phyloP scores from a whole-genome alignment of 1,140 invertebrate species.

The Acromyrmex heyeri region DNA sequence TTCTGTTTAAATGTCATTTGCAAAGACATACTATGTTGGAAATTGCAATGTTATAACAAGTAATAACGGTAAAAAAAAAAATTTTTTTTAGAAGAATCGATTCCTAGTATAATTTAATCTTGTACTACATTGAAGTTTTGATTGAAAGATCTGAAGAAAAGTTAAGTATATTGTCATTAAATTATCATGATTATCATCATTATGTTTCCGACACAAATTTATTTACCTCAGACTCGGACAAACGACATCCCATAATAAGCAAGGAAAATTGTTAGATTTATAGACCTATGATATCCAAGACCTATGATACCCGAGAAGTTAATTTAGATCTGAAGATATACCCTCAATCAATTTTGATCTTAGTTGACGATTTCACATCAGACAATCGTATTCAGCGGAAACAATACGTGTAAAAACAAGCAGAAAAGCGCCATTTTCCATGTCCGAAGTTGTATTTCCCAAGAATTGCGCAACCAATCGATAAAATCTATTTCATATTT shows the following conservation, averaged over 20 bases:
- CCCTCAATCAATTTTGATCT: slow-evolving; percentile 16
- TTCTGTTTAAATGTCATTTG: not conserved
- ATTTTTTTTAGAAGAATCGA: not conserved
- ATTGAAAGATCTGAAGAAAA: not conserved
- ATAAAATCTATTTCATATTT: slow-evolving; percentile 3
- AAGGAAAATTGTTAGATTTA: slow-evolving; percentile 18
- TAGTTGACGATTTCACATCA: slow-evolving; percentile 15
- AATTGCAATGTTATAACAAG: not conserved
- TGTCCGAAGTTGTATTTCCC: not conserved
- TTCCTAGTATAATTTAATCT: not conserved
- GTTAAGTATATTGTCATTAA: not conserved
- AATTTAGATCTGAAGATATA: slow-evolving; percentile 4
- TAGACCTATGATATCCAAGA: not conserved
- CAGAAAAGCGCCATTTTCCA: not conserved
- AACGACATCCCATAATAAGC: slow-evolving; percentile 5
- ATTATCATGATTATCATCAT: slow-evolving; percentile 24
- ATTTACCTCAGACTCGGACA: not conserved
- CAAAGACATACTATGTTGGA: not conserved
- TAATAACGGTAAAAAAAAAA: not conserved
- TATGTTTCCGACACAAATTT: not conserved
- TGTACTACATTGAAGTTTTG: not conserved
- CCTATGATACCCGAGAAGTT: not conserved
- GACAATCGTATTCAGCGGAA: not conserved
- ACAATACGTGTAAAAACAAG: not conserved
- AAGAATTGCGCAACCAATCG: slow-evolving; percentile 1